phyloP scores from a whole-genome alignment of 2,888 invertebrate species.

The Hyposoter dolosus region DNA sequence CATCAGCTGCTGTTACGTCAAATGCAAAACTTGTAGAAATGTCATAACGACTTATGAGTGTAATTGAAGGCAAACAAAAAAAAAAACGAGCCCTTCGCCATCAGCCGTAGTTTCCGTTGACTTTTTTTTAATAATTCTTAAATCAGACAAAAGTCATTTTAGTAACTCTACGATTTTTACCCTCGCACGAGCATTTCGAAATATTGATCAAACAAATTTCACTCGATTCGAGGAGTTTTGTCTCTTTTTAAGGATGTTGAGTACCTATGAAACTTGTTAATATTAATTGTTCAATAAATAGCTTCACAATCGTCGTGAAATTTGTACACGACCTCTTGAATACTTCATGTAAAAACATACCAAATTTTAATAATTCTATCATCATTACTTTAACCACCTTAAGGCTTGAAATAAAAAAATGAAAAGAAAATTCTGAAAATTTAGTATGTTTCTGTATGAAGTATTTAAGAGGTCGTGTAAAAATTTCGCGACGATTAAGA shows the following conservation, averaged over 20 bases:
- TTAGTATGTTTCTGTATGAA: too few species aligned
- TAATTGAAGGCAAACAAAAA: slow-evolving; percentile 84
- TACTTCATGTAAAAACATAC: too few species aligned
- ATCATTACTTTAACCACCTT: too few species aligned
- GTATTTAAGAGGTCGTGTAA: too few species aligned
- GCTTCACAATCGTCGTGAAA: too few species aligned
- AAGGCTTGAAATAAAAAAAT: too few species aligned
- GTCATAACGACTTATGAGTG: slow-evolving; percentile 91
- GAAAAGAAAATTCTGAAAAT: too few species aligned
- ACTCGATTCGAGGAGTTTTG: neutral
- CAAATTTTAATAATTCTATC: too few species aligned
- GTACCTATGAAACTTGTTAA: too few species aligned
- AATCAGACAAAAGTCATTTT: neutral
- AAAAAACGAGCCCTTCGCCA: neutral
- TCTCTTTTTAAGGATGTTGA: neutral
- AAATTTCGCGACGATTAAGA: too few species aligned
- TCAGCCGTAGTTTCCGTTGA: neutral
- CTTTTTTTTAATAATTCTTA: neutral
- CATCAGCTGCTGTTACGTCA: slow-evolving; percentile 95
- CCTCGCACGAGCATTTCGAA: neutral
- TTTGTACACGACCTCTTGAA: too few species aligned
- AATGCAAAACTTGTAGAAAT: slow-evolving; percentile 92
- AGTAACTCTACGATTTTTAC: neutral
- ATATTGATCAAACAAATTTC: slow-evolving; percentile 11
- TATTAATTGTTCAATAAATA: too few species aligned